These are phyloP conservation scores for Nycticryphes semicollaris DNA, from an alignment of 2,113 vertebrate genomes.

Conservation along the genomic window DNA sequence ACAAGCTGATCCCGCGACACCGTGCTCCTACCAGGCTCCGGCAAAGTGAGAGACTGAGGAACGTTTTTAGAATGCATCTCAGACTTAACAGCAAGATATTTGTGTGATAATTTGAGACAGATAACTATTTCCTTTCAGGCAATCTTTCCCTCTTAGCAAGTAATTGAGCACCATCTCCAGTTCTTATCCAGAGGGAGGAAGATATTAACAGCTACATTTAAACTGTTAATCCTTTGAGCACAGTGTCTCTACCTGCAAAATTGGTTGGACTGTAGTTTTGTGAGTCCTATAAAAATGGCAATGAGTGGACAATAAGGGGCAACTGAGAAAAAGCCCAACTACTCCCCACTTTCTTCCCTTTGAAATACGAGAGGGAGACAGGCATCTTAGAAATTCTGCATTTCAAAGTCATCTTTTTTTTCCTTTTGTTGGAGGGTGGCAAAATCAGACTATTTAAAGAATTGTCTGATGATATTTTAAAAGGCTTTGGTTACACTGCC, in stretches of 20 bases:
- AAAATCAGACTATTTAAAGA: constrained; percentile 48
- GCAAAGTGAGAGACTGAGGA: accelerated
- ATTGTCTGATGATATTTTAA: constrained; percentile 41
- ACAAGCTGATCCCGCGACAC: not conserved
- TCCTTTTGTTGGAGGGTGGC: not conserved
- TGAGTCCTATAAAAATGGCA: not conserved
- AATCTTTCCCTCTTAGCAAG: not conserved
- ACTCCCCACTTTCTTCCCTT: not conserved
- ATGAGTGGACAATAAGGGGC: not conserved
- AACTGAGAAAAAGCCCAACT: not conserved
- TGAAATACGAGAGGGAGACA: not conserved
- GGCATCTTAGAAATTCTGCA: not conserved
- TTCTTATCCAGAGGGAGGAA: not conserved
- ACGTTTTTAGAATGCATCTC: not conserved
- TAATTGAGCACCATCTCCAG: not conserved
- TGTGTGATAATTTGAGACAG: not conserved
- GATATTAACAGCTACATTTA: not conserved
- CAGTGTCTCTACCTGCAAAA: not conserved
- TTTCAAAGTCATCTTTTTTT: constrained; percentile 9
- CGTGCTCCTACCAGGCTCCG: accelerated
- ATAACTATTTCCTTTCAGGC: not conserved
- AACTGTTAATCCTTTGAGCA: not conserved
- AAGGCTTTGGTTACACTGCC: constrained; percentile 37
- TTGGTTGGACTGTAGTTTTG: not conserved
- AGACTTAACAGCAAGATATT: not conserved